These are phyloP conservation scores for Halisarca cf. caerulea DNA, from an alignment of 37 sponge, comb jelly and placozoan genomes.

Conservation along the genomic window DNA sequence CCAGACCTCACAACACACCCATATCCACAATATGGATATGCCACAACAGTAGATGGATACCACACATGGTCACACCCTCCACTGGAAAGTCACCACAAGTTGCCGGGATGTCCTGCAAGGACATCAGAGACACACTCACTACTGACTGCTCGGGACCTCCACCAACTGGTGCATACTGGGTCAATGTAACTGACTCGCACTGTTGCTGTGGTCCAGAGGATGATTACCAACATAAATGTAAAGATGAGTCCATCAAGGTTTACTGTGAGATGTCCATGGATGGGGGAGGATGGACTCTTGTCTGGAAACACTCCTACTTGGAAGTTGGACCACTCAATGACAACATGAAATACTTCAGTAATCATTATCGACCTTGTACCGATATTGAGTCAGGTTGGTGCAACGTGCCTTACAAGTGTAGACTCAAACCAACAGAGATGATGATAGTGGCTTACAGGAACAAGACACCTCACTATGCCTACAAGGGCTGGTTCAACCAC, in stretches of 20 bases:
- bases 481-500: constrained; percentile 32
- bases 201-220: too few relatives aligned
- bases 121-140: neutral
- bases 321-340: constrained; percentile 2
- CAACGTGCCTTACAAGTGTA: neutral
- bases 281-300: constrained; percentile 28
- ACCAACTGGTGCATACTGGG: constrained; percentile 5
- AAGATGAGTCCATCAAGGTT: neutral
- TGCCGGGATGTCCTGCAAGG: neutral
- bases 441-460: constrained; percentile 10
- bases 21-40: neutral
- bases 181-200: neutral
- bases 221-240: too few relatives aligned
- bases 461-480: neutral
- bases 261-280: constrained; percentile 25
- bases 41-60: neutral
- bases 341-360: constrained; percentile 15
- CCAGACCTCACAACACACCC: neutral
- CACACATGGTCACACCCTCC: neutral
- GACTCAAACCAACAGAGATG: constrained; percentile 26
- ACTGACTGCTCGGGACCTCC: constrained; percentile 7
- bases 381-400: constrained; percentile 17
- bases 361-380: neutral
- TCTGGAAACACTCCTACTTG: constrained; percentile 30
- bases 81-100: constrained; percentile 1